Percentiles rank a stretch among this genome's conserved stretches.
Conservation (phyloP, 1,140 invertebrate genomes). For the Drosophila jambulina region DNA sequence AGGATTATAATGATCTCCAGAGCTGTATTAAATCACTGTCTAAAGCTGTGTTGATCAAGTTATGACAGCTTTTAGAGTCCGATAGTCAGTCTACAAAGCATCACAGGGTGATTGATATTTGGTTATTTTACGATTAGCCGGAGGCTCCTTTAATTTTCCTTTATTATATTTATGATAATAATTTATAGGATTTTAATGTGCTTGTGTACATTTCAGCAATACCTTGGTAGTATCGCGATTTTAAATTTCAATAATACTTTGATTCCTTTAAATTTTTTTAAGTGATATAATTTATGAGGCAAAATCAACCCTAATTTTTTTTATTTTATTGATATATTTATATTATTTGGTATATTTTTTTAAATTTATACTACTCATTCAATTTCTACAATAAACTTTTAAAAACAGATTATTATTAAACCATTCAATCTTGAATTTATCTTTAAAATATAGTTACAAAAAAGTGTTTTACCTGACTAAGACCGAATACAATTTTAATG, state of each 20-base stretch:
- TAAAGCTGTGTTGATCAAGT: constrained; percentile 22
- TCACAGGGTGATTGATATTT: constrained; percentile 20
- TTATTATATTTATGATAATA: constrained; percentile 16
- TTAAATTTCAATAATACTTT: neutral
- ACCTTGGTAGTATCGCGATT: too few relatives aligned
- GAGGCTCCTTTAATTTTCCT: constrained; percentile 3
- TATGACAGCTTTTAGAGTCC: constrained; percentile 29
- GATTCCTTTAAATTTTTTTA: neutral
- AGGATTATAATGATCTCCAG: constrained; percentile 12
- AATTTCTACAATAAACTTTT: too few relatives aligned
- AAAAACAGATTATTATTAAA: too few relatives aligned
- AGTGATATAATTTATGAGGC: neutral
- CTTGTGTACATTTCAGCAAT: neutral
- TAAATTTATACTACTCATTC: too few relatives aligned
- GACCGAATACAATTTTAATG: too few relatives aligned
- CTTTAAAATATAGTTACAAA: too few relatives aligned
- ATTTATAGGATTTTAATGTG: neutral
- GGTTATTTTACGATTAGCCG: constrained; percentile 1
- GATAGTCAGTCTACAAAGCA: constrained; percentile 5
- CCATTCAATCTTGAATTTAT: too few relatives aligned
- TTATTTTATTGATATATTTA: too few relatives aligned
- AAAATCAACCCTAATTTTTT: too few relatives aligned
- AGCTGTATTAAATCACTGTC: constrained; percentile 38
- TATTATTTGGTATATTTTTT: too few relatives aligned
- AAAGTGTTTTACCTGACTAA: too few relatives aligned